Base-by-base conservation (phyloP, 2,113 vertebrate genomes). In the Hypocryptadius cinnamomeus region DNA sequence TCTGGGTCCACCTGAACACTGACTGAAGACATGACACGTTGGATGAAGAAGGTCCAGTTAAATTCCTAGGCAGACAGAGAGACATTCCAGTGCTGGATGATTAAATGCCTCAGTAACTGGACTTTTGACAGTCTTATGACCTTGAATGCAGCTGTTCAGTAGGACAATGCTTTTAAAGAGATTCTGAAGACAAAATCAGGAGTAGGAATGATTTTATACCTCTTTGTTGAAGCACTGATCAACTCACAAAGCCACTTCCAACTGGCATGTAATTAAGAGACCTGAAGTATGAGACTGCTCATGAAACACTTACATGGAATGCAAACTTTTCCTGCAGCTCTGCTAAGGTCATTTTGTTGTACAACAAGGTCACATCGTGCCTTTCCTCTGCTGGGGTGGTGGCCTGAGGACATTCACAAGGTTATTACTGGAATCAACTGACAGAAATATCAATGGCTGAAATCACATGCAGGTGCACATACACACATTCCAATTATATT, bases 31-130 rank as follows among this genome's bases (percentile, higher is more conserved):
- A 99, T 97, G 63, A 99, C 98, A 1, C 98, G 97, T 92, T 98
- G 98, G 90, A 99, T 98, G 96, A 98, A 99, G 64, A 97, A 95
- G 6, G 98, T 99, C 99, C 99, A 99, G 94, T 99, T 99, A 89
- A 99, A 99, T 33, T 98, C 98, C 99, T 99, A 93, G 81, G 51
- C 63, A 85, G 72, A 72, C 30, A 91, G 35, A 54, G 78, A 89
- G 76, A 91, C 30, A 81, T 4, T 53, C 6, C 16, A 30, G 10
- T 84, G 65, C 15, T 50, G 37, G n/a, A 17, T 50, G 57, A 64
- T 72, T 22, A 37, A 64, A 35, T 87, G 33, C 45, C 23, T 88
- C 30, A 51, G 28, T 42, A 79, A 40, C 42, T 51, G 65, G 40
- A 72, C 15, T 79, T 65, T 20, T 33, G 65, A 25, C 9, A 56